Conservation (phyloP, 1,140 invertebrate genomes). For the Pseudomyrmex dendroicus region DNA sequence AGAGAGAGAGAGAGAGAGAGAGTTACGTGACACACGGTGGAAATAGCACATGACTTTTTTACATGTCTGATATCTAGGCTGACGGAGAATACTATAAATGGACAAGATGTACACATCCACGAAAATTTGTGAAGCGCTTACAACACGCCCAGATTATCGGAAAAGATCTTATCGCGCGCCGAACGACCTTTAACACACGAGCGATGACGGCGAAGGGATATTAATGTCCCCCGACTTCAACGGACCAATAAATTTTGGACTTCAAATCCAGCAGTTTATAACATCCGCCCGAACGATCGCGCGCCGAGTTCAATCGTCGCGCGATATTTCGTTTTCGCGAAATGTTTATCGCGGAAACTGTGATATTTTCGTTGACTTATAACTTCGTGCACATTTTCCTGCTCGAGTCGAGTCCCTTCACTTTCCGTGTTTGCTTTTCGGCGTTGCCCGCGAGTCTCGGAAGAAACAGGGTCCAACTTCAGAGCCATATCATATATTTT, state of each 20-base stretch:
- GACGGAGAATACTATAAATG: background rate
- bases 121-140: conserved; percentile 31
- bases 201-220: conserved; percentile 29
- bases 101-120: background rate
- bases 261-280: conserved; percentile 44
- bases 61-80: background rate
- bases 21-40: background rate
- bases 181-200: conserved; percentile 36
- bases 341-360: conserved; percentile 46
- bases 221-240: conserved; percentile 37
- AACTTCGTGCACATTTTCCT: conserved; percentile 26
- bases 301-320: conserved; percentile 48
- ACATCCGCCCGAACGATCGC: conserved; percentile 40
- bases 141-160: background rate
- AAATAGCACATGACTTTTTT: background rate
- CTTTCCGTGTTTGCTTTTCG: conserved; percentile 1
- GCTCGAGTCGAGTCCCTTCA: conserved; percentile 4
- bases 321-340: conserved; percentile 16
- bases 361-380: conserved; percentile 36
- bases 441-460: background rate
- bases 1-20: background rate
- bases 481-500: background rate
- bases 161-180: conserved; percentile 39
- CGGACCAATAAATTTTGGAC: conserved; percentile 48
- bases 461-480: background rate